Evolutionary conservation across 1,140 invertebrate species (phyloP).

Genomic region (Apis dorsata): DNA sequence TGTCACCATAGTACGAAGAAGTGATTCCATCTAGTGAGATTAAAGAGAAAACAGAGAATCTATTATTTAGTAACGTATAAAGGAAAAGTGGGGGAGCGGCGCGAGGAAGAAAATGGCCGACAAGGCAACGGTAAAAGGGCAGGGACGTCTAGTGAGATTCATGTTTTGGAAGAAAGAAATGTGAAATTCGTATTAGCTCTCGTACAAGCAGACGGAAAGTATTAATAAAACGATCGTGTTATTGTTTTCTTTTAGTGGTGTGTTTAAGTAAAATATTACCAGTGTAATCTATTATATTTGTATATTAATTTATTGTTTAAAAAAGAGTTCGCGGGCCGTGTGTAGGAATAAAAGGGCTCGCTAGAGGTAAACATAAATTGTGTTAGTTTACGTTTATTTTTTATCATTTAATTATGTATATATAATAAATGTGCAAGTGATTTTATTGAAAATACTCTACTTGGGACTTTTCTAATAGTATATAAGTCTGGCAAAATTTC

Average conservation of each 20-base stretch:
- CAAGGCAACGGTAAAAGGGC: conserved; percentile 78
- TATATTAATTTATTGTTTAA: conserved; percentile 52
- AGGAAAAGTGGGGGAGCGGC: conserved; percentile 68
- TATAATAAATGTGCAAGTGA: neutral
- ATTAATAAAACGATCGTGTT: conserved; percentile 26
- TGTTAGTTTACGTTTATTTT: conserved; percentile 19
- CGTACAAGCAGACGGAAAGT: conserved; percentile 39
- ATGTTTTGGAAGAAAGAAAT: conserved; percentile 60
- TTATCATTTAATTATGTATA: conserved; percentile 3
- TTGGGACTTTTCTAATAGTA: conserved; percentile 16
- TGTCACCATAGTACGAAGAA: neutral
- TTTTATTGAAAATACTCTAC: neutral
- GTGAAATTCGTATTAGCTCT: conserved; percentile 65
- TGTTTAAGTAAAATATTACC: conserved; percentile 44
- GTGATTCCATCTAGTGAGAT: conserved; percentile 37
- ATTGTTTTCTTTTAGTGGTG: conserved; percentile 45
- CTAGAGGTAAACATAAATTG: conserved; percentile 73
- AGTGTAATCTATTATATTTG: conserved; percentile 7
- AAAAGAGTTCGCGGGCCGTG: conserved; percentile 53
- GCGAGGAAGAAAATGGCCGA: conserved; percentile 79
- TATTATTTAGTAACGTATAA: conserved; percentile 29
- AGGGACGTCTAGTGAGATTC: conserved; percentile 75
- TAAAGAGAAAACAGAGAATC: conserved; percentile 9
- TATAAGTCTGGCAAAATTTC: conserved; percentile 41
- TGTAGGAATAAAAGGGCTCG: conserved; percentile 66